Evolutionary conservation across 1,140 invertebrate species (phyloP).

Genomic region (Ganaspis sp.): DNA sequence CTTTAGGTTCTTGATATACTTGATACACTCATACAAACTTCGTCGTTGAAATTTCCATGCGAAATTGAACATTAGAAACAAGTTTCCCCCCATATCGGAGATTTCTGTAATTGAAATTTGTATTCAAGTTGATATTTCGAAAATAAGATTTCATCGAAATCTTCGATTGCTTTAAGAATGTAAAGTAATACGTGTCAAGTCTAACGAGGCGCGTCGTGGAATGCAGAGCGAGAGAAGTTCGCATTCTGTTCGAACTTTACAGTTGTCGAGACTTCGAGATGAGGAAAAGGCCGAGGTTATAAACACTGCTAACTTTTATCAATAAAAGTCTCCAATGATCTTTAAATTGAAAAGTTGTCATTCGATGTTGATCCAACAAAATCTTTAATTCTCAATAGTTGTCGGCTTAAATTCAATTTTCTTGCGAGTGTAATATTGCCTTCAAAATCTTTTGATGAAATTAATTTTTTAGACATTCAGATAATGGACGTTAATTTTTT

Average conservation of each 20-base stretch:
- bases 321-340: background rate
- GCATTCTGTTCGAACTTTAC: constrained; percentile 46
- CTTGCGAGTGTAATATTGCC: background rate
- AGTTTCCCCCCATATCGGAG: background rate
- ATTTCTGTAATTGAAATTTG: constrained; percentile 26
- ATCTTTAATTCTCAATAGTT: no score
- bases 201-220: constrained; percentile 67
- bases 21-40: no score
- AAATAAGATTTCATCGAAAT: constrained; percentile 16
- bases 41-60: no score
- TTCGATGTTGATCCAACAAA: background rate
- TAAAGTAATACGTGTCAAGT: constrained; percentile 73
- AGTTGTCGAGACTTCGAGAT: constrained; percentile 48
- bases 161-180: constrained; percentile 56
- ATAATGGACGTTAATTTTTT: background rate
- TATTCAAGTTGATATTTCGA: constrained; percentile 23
- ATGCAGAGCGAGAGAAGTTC: constrained; percentile 54
- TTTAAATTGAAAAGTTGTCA: background rate
- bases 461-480: background rate
- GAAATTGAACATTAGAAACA: background rate
- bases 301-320: constrained; percentile 31
- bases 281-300: constrained; percentile 59
- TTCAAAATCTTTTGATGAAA: background rate
- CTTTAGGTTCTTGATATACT: no score
- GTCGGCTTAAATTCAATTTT: background rate